Base-by-base conservation (phyloP, 2,113 vertebrate species). In the Illadopsis cleaveri region DNA sequence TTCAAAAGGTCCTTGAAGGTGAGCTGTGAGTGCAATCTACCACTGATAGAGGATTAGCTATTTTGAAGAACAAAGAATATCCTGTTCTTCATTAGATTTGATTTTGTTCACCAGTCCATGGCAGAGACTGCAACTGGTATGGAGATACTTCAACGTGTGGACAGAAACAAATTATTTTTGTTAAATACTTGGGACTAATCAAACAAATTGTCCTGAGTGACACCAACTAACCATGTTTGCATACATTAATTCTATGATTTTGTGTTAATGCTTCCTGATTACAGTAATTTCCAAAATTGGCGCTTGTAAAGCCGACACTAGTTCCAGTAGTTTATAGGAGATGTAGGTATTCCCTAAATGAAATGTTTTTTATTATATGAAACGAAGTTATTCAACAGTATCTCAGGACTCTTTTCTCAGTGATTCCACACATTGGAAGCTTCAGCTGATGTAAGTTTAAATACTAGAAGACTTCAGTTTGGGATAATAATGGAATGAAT, bases 131-230 rank as follows among this genome's bases (percentile, higher is more conserved):
- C 79, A 85, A 35, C 40, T 83, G 30, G 5, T 57, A 69, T 73
- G 53, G 54, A 77, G 15, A 10, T 77, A 54, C 27, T 56, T 23
- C 31, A 53, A 4, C 37, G 45, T 64, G 20, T 75, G 58, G 31
- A 72, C 17, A 94, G 70, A 93, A 90, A 87, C 18, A 77, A 90
- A 79, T 66, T 61, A n/a, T 95, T 96, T 93, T 86, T 38, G 22
- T 84, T 84, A 89, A 94, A 87, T 77, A 40, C 38, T 81, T 85
- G 10, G 12, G 44, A 71, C 56, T 90, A 83, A 92, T 96, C 38
- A 91, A 82, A 87, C 47, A 91, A 70, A 61, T 89, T 85, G 66
- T 85, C 78, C 71, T 81, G 35, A 62, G 60, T 91, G 92, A 83
- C 81, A 78, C 38, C 0, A 4, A 19, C 22, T 64, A 79, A 87